Conservation (phyloP, 2,113 vertebrate genomes). For the Zapus hudsonius region DNA sequence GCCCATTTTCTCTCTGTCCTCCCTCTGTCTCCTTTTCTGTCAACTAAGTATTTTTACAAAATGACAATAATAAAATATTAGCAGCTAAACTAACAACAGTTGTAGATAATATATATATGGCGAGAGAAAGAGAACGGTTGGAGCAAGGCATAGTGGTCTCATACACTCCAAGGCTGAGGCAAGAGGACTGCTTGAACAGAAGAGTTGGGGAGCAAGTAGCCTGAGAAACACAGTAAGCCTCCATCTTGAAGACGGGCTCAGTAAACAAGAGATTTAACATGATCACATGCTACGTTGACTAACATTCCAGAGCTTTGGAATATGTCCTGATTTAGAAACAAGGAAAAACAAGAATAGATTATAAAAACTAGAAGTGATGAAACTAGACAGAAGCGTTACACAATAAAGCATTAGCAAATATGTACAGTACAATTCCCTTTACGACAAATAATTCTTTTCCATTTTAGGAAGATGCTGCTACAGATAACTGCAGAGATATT, state of each 20-base stretch:
- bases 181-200: neutral
- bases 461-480: neutral
- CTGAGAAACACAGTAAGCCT: neutral
- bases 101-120: too few relatives aligned
- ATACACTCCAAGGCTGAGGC: neutral
- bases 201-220: too few relatives aligned
- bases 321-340: too few relatives aligned
- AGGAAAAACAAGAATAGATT: neutral
- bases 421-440: neutral
- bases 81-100: too few relatives aligned
- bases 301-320: neutral
- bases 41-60: too few relatives aligned
- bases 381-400: neutral
- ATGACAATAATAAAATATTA: too few relatives aligned
- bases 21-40: too few relatives aligned
- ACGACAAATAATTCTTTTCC: neutral
- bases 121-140: neutral
- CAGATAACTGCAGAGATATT: neutral
- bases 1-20: too few relatives aligned
- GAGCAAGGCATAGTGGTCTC: too few relatives aligned
- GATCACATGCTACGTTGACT: too few relatives aligned
- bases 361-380: constrained; percentile 14
- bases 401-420: neutral
- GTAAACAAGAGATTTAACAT: neutral
- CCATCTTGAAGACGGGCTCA: neutral